These are phyloP conservation scores for Stichodactyla mertensii DNA, from an alignment of 64 coral and sea anemone genomes.

Conservation along the genomic window DNA sequence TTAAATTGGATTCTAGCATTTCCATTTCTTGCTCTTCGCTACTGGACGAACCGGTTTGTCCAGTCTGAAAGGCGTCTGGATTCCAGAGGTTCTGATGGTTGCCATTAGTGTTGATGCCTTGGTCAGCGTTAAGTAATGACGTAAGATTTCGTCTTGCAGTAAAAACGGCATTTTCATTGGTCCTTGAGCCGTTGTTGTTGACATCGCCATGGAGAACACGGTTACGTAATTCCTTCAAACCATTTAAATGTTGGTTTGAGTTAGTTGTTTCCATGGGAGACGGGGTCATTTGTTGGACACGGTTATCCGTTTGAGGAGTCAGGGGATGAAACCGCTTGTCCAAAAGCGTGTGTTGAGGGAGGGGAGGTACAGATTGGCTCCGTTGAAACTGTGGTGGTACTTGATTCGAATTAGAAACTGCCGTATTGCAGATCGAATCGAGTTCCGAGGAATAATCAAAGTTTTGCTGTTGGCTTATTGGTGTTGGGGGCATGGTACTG, in stretches of 20 bases:
- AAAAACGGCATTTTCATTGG: slow-evolving; percentile 66
- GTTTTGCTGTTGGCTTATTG: slow-evolving; percentile 58
- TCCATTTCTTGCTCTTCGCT: slow-evolving; percentile 87
- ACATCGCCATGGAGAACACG: slow-evolving; percentile 91
- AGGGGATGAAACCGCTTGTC: slow-evolving; percentile 90
- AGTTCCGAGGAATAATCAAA: slow-evolving; percentile 81
- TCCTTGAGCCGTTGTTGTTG: slow-evolving; percentile 92
- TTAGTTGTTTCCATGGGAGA: slow-evolving; percentile 53
- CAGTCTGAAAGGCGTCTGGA: slow-evolving; percentile 18
- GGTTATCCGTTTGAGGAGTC: slow-evolving; percentile 81
- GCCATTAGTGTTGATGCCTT: slow-evolving; percentile 32
- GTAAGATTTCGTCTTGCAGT: slow-evolving; percentile 80
- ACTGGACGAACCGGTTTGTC: slow-evolving; percentile 18
- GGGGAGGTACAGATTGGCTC: slow-evolving; percentile 91
- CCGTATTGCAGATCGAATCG: slow-evolving; percentile 66
- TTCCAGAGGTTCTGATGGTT: slow-evolving; percentile 7
- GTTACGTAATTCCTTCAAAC: slow-evolving; percentile 92
- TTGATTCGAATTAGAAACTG: slow-evolving; percentile 32
- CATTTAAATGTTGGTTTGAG: slow-evolving; percentile 69
- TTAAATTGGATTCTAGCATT: slow-evolving; percentile 80
- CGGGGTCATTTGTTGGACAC: slow-evolving; percentile 68
- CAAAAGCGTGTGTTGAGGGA: slow-evolving; percentile 72
- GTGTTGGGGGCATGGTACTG: slow-evolving; percentile 39
- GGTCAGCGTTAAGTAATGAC: slow-evolving; percentile 75
- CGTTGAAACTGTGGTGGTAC: slow-evolving; percentile 73